A percentile compares a stretch with the other conserved stretches of the same genome.
These are phyloP conservation scores for Gadus macrocephalus DNA, from an alignment of 2,113 vertebrate genomes.

Conservation along the genomic window DNA sequence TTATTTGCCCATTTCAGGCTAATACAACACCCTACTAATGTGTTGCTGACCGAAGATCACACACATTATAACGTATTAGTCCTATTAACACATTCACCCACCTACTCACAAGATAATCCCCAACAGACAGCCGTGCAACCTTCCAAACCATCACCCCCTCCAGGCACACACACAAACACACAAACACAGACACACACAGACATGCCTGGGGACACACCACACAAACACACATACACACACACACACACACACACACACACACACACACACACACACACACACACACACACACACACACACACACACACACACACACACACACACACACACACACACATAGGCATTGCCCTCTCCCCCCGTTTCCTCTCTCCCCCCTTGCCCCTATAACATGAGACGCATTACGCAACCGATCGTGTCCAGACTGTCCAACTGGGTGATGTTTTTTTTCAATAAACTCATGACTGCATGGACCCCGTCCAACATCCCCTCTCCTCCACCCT, in stretches of 20 bases:
- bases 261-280: conserved; percentile 3
- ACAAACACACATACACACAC: conserved; percentile 4
- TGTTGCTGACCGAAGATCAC: neutral
- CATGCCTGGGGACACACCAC: neutral
- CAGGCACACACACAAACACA: conserved; percentile 1
- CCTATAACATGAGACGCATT: no score
- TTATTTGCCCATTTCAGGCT: no score
- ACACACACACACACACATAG: neutral
- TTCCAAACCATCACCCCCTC: neutral
- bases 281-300: conserved; percentile 5
- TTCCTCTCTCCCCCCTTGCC: no score
- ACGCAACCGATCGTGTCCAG: no score
- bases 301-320: neutral
- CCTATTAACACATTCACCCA: neutral
- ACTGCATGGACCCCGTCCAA: no score
- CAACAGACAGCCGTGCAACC: neutral
- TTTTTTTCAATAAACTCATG: no score
- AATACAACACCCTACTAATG: neutral
- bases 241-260: neutral
- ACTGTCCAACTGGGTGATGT: no score
- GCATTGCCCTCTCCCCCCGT: no score
- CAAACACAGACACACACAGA: conserved; percentile 13
- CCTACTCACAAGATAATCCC: neutral
- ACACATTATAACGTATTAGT: neutral
- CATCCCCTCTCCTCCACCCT: no score